Conservation (phyloP, 2,888 invertebrate genomes). For the Cataglyphis albicans region DNA sequence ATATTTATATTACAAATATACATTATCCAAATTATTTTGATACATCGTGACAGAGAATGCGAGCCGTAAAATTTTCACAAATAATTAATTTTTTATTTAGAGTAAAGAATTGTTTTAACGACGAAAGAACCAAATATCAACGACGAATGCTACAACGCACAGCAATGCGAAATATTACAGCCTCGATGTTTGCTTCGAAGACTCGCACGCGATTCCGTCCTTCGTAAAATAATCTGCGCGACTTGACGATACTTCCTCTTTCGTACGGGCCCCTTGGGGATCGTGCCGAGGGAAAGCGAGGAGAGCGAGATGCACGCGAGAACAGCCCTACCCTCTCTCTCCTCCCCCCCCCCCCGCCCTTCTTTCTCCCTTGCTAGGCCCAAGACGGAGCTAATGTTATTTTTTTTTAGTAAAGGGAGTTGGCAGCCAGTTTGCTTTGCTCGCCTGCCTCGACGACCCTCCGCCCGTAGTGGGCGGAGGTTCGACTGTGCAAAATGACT, state of each 20-base stretch:
- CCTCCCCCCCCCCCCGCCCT: background rate
- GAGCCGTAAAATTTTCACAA: background rate
- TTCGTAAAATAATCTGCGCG: slow-evolving; percentile 28
- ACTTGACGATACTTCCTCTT: slow-evolving; percentile 34
- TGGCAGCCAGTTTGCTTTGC: slow-evolving; percentile 75
- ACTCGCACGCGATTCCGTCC: slow-evolving; percentile 36
- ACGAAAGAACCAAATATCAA: background rate
- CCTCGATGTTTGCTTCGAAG: slow-evolving; percentile 9
- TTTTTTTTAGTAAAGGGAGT: slow-evolving; percentile 74
- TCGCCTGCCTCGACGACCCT: slow-evolving; percentile 52
- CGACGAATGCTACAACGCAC: background rate
- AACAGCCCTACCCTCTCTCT: too few relatives aligned
- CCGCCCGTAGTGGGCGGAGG: slow-evolving; percentile 71
- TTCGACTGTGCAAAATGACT: slow-evolving; percentile 77
- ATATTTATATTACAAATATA: slow-evolving; percentile 1
- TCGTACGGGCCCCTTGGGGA: background rate
- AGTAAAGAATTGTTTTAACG: background rate
- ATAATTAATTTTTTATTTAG: background rate
- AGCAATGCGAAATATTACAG: background rate
- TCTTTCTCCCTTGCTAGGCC: slow-evolving; percentile 42
- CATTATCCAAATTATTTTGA: slow-evolving; percentile 15
- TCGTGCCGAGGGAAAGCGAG: background rate
- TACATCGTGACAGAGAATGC: background rate
- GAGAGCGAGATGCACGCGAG: slow-evolving; percentile 10
- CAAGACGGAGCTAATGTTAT: slow-evolving; percentile 68